Conservation (phyloP, 1,140 invertebrate genomes). For the Cydia amplana region DNA sequence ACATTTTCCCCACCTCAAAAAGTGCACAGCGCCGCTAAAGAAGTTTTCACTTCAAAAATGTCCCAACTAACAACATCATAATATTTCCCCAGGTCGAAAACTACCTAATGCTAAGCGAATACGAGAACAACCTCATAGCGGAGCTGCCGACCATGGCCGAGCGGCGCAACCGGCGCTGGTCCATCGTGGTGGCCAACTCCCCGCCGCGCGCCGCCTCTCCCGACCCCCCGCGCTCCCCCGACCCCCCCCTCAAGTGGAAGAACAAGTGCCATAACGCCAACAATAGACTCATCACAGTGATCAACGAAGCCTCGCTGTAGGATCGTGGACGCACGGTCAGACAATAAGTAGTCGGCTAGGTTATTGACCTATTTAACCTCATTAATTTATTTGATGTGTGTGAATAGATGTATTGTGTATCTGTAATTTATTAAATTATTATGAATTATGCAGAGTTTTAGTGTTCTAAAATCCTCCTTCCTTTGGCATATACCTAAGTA, state of each 20-base stretch:
- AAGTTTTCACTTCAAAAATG: no score
- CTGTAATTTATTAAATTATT: slow-evolving; percentile 78
- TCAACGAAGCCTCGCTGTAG: slow-evolving; percentile 85
- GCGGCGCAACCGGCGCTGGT: slow-evolving; percentile 85
- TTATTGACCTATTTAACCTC: slow-evolving; percentile 76
- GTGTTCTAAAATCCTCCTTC: not conserved
- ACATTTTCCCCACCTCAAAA: no score
- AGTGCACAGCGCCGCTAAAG: no score
- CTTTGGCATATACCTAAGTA: not conserved
- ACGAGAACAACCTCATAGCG: slow-evolving; percentile 91
- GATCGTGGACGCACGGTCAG: slow-evolving; percentile 62
- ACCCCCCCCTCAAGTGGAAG: slow-evolving; percentile 74
- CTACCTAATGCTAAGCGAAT: slow-evolving; percentile 92
- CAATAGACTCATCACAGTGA: slow-evolving; percentile 85
- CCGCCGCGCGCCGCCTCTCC: slow-evolving; percentile 50
- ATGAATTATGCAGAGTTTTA: slow-evolving; percentile 41
- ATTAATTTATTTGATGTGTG: slow-evolving; percentile 78
- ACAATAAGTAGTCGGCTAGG: slow-evolving; percentile 74
- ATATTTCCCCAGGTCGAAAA: slow-evolving; percentile 83
- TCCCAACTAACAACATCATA: no score
- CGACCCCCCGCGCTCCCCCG: slow-evolving; percentile 48
- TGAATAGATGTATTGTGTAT: slow-evolving; percentile 74
- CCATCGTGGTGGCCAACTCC: slow-evolving; percentile 77
- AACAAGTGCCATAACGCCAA: slow-evolving; percentile 78
- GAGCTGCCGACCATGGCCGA: slow-evolving; percentile 87